A percentile compares a stretch with the other conserved stretches of the same genome.
Conservation (phyloP, 2,797 vertebrate species). For the Carcharodon carcharias region DNA sequence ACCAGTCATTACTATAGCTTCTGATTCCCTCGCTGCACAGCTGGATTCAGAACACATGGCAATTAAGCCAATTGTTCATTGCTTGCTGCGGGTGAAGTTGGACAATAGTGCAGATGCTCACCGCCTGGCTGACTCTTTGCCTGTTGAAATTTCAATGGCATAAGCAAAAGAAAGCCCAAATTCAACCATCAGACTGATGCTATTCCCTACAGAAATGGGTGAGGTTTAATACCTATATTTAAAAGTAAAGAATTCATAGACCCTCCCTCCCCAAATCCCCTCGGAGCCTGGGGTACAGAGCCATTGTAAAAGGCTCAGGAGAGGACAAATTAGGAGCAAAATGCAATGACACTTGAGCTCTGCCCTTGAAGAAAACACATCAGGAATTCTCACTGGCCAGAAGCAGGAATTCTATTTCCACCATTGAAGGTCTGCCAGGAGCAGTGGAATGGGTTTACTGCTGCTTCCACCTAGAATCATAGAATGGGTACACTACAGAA, state of each 20-base stretch:
- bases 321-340: not conserved
- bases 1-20: not conserved
- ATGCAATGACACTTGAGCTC: not conserved
- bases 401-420: not conserved
- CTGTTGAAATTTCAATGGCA: not conserved
- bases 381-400: not conserved
- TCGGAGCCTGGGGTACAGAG: not conserved
- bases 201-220: not conserved
- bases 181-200: not conserved
- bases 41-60: not conserved
- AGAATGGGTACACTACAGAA: too few species aligned
- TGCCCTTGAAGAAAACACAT: not conserved
- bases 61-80: constrained; percentile 18
- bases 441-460: not conserved
- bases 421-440: not conserved
- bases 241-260: not conserved
- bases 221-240: not conserved
- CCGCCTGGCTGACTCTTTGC: not conserved
- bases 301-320: not conserved
- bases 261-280: not conserved
- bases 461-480: too few species aligned
- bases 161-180: not conserved
- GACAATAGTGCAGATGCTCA: not conserved
- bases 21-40: not conserved
- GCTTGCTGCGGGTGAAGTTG: not conserved